Percentiles rank a stretch among this genome's conserved stretches.
These are phyloP conservation scores for human (Homo sapiens) DNA, from an alignment of 2,113 vertebrate species.

Conservation along the genomic window GRCh38 chr11:37445501-37446000, in stretches of 20 bases:
- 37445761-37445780: background rate
- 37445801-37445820: background rate
- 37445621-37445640: background rate
- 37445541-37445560: background rate
- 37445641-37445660: background rate
- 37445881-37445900: accelerated
- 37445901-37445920: background rate
- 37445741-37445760: background rate
- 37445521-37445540: background rate
- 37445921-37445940: background rate
- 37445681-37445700: background rate
- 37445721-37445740: background rate
- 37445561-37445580: background rate
- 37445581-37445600: background rate
- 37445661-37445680: background rate
- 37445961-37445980: background rate
- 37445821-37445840: background rate
- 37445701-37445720: background rate
- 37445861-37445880: background rate
- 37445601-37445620: background rate
- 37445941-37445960: background rate
- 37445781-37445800: background rate
- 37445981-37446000: no score
- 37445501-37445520: background rate
- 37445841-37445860: background rate